Evolutionary conservation across 2,797 vertebrate genomes (phyloP).

Genomic region (Lateolabrax maculatus): DNA sequence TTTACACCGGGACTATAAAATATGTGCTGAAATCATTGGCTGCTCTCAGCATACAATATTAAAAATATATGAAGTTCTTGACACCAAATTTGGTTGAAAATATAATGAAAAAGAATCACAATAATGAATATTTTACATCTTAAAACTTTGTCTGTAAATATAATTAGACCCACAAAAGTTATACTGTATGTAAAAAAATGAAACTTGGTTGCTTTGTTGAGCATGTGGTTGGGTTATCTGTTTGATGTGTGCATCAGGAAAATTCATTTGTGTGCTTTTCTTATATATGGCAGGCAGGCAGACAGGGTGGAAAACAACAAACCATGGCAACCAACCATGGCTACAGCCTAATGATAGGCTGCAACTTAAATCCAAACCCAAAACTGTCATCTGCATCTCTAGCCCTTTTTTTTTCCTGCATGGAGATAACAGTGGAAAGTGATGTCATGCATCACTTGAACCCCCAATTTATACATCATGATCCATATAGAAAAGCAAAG

Average conservation of each 20-base stretch:
- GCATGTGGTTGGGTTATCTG: slow-evolving; percentile 75
- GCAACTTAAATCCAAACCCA: slow-evolving; percentile 65
- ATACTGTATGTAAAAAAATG: slow-evolving; percentile 56
- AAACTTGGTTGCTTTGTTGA: slow-evolving; percentile 67
- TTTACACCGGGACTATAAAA: slow-evolving; percentile 59
- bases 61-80: slow-evolving; percentile 28
- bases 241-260: slow-evolving; percentile 78
- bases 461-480: slow-evolving; percentile 49
- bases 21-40: slow-evolving; percentile 36
- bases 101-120: slow-evolving; percentile 47
- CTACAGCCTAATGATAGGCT: slow-evolving; percentile 79
- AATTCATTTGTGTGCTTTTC: slow-evolving; percentile 74
- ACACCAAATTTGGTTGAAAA: slow-evolving; percentile 36
- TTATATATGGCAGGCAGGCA: slow-evolving; percentile 72
- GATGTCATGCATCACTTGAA: slow-evolving; percentile 68
- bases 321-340: slow-evolving; percentile 77
- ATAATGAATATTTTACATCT: slow-evolving; percentile 50
- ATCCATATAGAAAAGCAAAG: slow-evolving; percentile 65
- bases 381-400: slow-evolving; percentile 75
- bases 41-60: slow-evolving; percentile 27
- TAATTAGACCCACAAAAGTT: slow-evolving; percentile 45
- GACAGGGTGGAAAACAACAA: slow-evolving; percentile 78
- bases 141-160: slow-evolving; percentile 48
- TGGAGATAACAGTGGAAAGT: slow-evolving; percentile 80
- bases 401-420: slow-evolving; percentile 28